Evolutionary conservation across 2,888 invertebrate genomes (phyloP).

Genomic region (Heliconius sara): DNA sequence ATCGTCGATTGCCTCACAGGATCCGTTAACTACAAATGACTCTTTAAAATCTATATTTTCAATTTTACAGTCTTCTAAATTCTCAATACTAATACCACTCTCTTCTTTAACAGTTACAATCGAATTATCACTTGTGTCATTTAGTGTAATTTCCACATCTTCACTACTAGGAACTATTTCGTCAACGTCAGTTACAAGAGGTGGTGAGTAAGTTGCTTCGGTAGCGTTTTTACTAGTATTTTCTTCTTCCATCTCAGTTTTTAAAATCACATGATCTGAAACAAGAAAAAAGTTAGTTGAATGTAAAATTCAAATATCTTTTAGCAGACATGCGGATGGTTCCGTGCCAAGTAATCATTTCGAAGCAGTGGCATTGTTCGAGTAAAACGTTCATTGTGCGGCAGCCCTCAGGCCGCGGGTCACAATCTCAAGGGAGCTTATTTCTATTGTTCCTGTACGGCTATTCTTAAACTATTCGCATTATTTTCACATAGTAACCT

Average conservation of each 20-base stretch:
- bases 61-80: constrained; percentile 56
- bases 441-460: constrained; percentile 62
- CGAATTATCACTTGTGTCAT: constrained; percentile 53
- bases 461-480: constrained; percentile 54
- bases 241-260: constrained; percentile 71
- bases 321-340: constrained; percentile 41
- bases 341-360: constrained; percentile 59
- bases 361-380: constrained; percentile 60
- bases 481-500: constrained; percentile 36
- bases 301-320: constrained; percentile 42
- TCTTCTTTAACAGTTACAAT: constrained; percentile 59
- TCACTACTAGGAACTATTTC: constrained; percentile 53
- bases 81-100: constrained; percentile 61
- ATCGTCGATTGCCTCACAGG: constrained; percentile 72
- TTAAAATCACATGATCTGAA: constrained; percentile 79
- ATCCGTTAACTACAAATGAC: constrained; percentile 63
- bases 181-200: constrained; percentile 56
- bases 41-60: constrained; percentile 58
- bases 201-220: constrained; percentile 55
- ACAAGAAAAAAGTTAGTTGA: constrained; percentile 57
- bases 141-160: constrained; percentile 52
- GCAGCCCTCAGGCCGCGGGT: constrained; percentile 57
- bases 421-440: constrained; percentile 65
- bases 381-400: constrained; percentile 61
- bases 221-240: constrained; percentile 54